These are phyloP conservation scores for Hirundo rustica DNA, from an alignment of 2,797 vertebrate genomes.

Conservation along the genomic window DNA sequence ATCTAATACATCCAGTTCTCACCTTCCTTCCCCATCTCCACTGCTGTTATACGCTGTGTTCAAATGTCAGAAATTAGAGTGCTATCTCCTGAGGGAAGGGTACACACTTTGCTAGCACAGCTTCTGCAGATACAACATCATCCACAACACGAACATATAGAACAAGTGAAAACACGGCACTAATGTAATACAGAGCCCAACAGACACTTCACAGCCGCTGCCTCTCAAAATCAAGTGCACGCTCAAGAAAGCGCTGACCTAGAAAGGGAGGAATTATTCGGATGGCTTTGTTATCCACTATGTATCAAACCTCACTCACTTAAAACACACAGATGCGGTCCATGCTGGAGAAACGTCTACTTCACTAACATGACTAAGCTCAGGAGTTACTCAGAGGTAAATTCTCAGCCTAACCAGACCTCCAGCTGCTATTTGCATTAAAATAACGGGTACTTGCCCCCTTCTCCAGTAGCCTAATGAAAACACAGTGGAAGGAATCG, in stretches of 20 bases:
- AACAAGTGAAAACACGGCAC: background rate
- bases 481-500: background rate
- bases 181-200: background rate
- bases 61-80: slow-evolving; percentile 3
- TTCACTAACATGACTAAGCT: background rate
- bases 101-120: background rate
- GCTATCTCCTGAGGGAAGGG: background rate
- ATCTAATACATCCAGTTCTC: slow-evolving; percentile 31
- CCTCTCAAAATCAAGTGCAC: background rate
- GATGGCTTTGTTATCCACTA: background rate
- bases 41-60: background rate
- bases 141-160: background rate
- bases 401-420: background rate
- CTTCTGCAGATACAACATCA: background rate
- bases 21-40: background rate
- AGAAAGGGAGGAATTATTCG: slow-evolving; percentile 1
- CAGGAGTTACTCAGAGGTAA: background rate
- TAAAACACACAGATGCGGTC: background rate
- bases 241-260: background rate
- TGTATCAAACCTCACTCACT: background rate
- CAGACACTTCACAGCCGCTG: background rate
- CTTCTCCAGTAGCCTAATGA: background rate
- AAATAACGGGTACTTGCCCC: background rate
- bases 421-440: background rate
- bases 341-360: background rate